Evolutionary conservation across 2,113 vertebrate genomes (phyloP).

Genomic region (Mustelus asterias): DNA sequence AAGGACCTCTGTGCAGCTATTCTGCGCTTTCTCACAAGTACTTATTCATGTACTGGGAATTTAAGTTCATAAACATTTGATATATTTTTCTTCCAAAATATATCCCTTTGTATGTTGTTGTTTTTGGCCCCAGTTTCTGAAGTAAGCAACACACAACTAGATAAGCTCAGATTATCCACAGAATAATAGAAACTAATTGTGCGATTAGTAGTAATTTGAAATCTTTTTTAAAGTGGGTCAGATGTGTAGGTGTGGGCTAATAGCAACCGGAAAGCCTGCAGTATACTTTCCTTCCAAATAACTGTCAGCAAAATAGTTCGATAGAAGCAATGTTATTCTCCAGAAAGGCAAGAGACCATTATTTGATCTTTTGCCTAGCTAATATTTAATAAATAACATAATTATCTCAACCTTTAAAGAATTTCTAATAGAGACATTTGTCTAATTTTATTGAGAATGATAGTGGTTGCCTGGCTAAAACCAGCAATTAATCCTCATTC

Average conservation of each 20-base stretch:
- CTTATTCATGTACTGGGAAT: conserved; percentile 75
- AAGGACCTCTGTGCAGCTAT: conserved; percentile 51
- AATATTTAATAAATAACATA: neutral
- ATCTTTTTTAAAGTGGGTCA: conserved; percentile 17
- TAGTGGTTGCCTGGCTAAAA: neutral
- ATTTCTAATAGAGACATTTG: neutral
- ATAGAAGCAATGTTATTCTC: conserved; percentile 20
- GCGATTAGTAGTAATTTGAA: conserved; percentile 42
- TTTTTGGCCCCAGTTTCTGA: conserved; percentile 58
- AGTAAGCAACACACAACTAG: conserved; percentile 49
- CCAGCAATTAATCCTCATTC: neutral
- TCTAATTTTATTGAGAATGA: conserved; percentile 16
- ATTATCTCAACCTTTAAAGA: neutral
- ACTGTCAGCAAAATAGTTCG: conserved; percentile 28
- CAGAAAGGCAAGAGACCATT: conserved; percentile 4
- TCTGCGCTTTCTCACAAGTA: conserved; percentile 71
- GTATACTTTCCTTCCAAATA: conserved; percentile 12
- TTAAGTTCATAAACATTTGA: conserved; percentile 73
- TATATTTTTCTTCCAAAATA: conserved; percentile 54
- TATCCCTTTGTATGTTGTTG: conserved; percentile 56
- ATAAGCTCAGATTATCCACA: conserved; percentile 50
- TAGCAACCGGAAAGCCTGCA: conserved; percentile 8
- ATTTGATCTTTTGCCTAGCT: neutral
- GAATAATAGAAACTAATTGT: conserved; percentile 46
- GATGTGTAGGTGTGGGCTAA: conserved; percentile 22